Evolutionary conservation across 2,797 vertebrate genomes (phyloP), one percentile per base, ranked within the genome.

Genomic region (Coendou prehensilis): DNA sequence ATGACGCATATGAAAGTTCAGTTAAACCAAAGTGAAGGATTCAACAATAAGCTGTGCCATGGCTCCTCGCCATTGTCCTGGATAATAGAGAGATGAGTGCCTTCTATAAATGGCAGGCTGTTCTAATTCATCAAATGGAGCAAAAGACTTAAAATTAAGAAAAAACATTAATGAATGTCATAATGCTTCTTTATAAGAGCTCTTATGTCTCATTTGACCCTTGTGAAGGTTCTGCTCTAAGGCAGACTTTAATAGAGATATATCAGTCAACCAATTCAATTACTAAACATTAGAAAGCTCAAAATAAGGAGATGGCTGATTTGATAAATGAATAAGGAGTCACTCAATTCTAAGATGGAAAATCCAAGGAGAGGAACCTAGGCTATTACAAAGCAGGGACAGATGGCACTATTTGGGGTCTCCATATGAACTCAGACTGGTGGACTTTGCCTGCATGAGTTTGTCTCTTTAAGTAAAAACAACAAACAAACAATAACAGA

Each of bases 111-210:
- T 47, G n/a, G 33, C 13, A 93, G 20, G 15, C 14, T 41, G 4
- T 79, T 89, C 23, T 50, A 80, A 76, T 30, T 89, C 61, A 89
- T 26, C 56, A 87, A 71, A 92, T 28, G 57, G 50, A 95, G 9
- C 47, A 84, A 54, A 71, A 79, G 67, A 73, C 50, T 92, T 80
- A 90, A 95, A 96, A 92, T 28, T 76, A 50, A 86, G 22, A 93
- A 83, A 87, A 33, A 94, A 88, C 81, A 91, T 63, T 93, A 93
- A 87, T 89, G 45, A 85, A 45, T 57, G 47, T 76, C 54, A 56
- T 64, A 96, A 17, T 41, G 14, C 14, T 73, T 81, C 59, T 94
- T 95, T 93, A 1, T 26, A 75, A 61, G 84, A 82, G 26, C 69
- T 89, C 28, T 84, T 56, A 54, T 23, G 79, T 93, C 56, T 94